Evolutionary conservation across 37 sponge, comb jelly and placozoan genomes (phyloP), one percentile per base, ranked within the genome.

Genomic region (Amphimedon queenslandica): DNA sequence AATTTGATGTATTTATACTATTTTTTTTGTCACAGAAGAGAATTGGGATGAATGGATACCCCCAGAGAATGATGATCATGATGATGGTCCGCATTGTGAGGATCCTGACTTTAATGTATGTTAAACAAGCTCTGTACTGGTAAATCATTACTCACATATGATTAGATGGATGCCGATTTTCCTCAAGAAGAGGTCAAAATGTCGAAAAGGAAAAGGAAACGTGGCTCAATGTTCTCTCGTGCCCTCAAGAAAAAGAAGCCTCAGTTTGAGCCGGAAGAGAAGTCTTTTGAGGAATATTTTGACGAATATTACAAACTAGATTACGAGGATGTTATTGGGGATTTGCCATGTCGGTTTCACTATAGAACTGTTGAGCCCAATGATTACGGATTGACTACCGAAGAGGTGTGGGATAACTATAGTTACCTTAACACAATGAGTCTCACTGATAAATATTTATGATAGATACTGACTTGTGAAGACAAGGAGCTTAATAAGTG

Each of bases 221-320:
- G 53, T 37, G 6, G 24, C 1, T 56, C 57, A 6, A 73, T 77
- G 40, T 82, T 87, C 55, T 58, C 69, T 0, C 63, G 63, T 57
- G 92, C 70, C 25, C 77, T 87, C 25, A 37, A 11, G 20, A 40
- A 38, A n/a, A 36, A 77, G 38, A 92, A 92, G 64, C 88, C 88
- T 1, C 16, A 35, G 16, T 78, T 86, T 74, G 72, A 93, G 27
- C 82, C 85, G 13, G 72, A 82, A 27, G 90, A 94, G 47, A 75
- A 83, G 58, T 40, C 83, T 1, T 83, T 92, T 81, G 78, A 88
- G 69, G 67, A 87, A 51, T 79, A 83, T 57, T 70, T 94, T 65
- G 95, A 95, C 25, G 96, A 95, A 58, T 92, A 92, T 75, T 95
- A 92, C 78, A 68, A 88, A 43, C 74, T 95, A 30, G 90, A 92